Base-by-base conservation (phyloP, 2,113 vertebrate genomes). In the Epinephelus fuscoguttatus region DNA sequence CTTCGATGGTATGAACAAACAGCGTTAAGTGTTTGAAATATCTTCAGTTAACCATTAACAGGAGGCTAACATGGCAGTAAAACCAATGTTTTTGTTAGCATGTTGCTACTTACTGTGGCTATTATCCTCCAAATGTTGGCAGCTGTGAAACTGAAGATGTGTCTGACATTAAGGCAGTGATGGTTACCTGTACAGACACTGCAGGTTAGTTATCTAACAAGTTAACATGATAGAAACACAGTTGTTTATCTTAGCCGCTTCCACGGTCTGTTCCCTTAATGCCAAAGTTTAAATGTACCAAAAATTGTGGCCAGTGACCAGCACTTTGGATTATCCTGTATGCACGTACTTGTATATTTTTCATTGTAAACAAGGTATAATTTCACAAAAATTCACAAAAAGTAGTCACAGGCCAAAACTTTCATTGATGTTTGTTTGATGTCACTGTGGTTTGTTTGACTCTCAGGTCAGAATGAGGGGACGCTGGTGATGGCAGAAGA, bases 401-500 rank as follows among this genome's bases (percentile, higher is more conserved):
- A 23, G 25, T 33, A 33, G 53, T 19, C 40, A 27, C 15, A 59
- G 15, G 9, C 47, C 11, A 23, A 27, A 68, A 11, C 37, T 10
- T 17, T 4, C 4, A 7, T 6, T 12, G 14, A 4, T 59, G 21
- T 80, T 10, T 57, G 14, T 61, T 5, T 17, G 4, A 21, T 9
- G 15, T 42, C 4, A 0, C 15, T 78, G 0, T 45, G 42, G 18
- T 42, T 14, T 67, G 27, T 76, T 74, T 88, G 75, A 57, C 93
- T 81, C 61, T 8, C n/a, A 99, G 98, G 98, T 90, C 96, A 98
- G 88, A 99, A 99, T 49, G 98, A 99, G 96, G 98, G 98, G 88
- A 99, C 98, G 4, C 93, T 99, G 90, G 95, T 96, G 82, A 99
- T 99, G 96, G 96, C 97, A 82, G 98, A 99, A 94, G 96, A 97